These are phyloP conservation scores for Drosophila biarmipes DNA, from an alignment of 1,140 invertebrate species.

Conservation along the genomic window DNA sequence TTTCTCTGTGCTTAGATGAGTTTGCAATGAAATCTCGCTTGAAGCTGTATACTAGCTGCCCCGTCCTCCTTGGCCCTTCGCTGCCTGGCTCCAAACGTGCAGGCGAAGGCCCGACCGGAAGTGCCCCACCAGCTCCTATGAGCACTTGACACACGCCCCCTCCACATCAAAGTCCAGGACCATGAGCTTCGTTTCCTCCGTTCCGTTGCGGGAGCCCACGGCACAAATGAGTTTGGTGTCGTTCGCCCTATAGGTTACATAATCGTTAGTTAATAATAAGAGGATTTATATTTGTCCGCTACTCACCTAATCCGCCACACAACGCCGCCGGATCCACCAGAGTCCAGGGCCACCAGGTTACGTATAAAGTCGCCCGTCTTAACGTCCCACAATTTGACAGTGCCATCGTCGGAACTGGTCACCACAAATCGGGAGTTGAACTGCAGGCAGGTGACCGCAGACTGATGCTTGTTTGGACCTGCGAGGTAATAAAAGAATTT, in stretches of 20 bases:
- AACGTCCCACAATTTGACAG: slow-evolving; percentile 99
- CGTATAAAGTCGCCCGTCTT: slow-evolving; percentile 97
- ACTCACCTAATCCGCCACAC: slow-evolving; percentile 96
- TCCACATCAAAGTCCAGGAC: slow-evolving; percentile 98
- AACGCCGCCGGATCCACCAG: slow-evolving; percentile 98
- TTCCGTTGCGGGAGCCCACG: slow-evolving; percentile 98
- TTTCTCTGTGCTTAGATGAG: slow-evolving; percentile 29
- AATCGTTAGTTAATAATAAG: neutral
- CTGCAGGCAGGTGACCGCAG: slow-evolving; percentile 98
- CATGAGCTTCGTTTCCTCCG: slow-evolving; percentile 99
- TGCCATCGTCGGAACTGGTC: slow-evolving; percentile 99
- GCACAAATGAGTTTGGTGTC: slow-evolving; percentile 99
- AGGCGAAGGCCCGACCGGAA: slow-evolving; percentile 23
- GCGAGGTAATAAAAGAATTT: slow-evolving; percentile 21
- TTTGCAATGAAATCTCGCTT: slow-evolving; percentile 58
- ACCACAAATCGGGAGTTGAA: slow-evolving; percentile 99
- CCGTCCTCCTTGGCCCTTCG: slow-evolving; percentile 7
- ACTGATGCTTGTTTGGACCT: slow-evolving; percentile 98
- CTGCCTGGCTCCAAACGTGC: slow-evolving; percentile 4
- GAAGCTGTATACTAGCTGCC: slow-evolving; percentile 37
- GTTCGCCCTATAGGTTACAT: slow-evolving; percentile 87
- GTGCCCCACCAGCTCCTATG: slow-evolving; percentile 58
- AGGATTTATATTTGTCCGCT: too few species aligned
- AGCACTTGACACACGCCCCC: slow-evolving; percentile 86
- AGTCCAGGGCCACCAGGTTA: slow-evolving; percentile 96